Conservation (phyloP, 1,140 invertebrate species). For the Dreissena rostriformis region DNA sequence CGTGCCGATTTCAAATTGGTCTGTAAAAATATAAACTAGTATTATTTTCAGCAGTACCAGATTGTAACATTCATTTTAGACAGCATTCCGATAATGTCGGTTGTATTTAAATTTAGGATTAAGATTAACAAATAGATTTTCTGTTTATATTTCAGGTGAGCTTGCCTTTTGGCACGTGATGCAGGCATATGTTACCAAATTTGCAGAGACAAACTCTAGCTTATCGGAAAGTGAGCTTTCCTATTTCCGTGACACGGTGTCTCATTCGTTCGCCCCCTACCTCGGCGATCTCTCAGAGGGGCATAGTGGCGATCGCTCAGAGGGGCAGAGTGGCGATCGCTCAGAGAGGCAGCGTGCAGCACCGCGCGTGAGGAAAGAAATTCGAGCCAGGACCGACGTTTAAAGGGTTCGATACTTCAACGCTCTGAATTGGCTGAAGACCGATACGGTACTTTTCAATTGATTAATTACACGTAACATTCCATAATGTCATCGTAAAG, state of each 20-base stretch:
- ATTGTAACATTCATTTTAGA: too few relatives aligned
- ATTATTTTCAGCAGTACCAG: too few relatives aligned
- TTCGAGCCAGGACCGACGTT: neutral
- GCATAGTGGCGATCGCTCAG: too few relatives aligned
- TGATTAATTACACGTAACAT: too few relatives aligned
- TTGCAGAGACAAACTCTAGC: constrained; percentile 2
- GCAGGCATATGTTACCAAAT: constrained; percentile 20
- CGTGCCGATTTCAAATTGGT: too few relatives aligned
- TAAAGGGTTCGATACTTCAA: constrained; percentile 23
- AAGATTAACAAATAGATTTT: neutral
- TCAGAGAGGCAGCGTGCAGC: constrained; percentile 18
- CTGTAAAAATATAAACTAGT: too few relatives aligned
- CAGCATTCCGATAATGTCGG: too few relatives aligned
- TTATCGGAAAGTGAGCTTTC: constrained; percentile 2
- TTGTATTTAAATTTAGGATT: too few relatives aligned
- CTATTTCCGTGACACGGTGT: neutral
- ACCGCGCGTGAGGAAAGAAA: constrained; percentile 14
- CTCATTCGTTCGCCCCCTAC: neutral
- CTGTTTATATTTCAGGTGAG: constrained; percentile 9
- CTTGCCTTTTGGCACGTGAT: constrained; percentile 25
- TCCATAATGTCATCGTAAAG: too few relatives aligned
- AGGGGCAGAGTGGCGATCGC: too few relatives aligned
- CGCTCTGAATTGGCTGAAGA: too few relatives aligned
- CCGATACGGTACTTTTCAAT: constrained; percentile 18
- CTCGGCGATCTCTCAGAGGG: neutral